phyloP scores from a whole-genome alignment of 2,113 vertebrate genomes.

The Cricetomys ansorgei region DNA sequence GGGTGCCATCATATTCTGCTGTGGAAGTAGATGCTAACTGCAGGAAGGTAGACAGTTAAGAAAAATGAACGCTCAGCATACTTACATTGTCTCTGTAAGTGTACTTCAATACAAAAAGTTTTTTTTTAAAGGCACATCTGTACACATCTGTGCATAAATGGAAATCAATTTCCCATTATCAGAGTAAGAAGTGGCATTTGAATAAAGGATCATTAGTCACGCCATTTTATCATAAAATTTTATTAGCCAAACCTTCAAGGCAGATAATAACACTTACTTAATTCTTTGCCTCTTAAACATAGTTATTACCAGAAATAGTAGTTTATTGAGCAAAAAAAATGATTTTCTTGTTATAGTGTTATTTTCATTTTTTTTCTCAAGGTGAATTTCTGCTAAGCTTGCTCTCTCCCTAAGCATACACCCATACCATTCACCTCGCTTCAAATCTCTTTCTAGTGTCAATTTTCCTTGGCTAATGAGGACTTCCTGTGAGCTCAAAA shows the following conservation, averaged over 20 bases:
- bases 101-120: not conserved
- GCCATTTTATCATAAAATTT: conserved; percentile 17
- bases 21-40: not conserved
- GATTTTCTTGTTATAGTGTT: not conserved
- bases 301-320: conserved; percentile 22
- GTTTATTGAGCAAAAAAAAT: not conserved
- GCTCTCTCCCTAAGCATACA: not conserved
- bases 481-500: not conserved
- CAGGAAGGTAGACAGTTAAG: not conserved
- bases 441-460: not conserved
- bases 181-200: not conserved
- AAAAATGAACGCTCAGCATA: not conserved
- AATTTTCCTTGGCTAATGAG: not conserved
- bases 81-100: not conserved
- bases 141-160: not conserved
- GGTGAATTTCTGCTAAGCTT: not conserved
- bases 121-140: not conserved
- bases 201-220: not conserved
- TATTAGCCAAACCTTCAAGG: not conserved
- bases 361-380: conserved; percentile 35
- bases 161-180: not conserved
- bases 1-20: not conserved
- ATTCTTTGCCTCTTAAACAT: not conserved
- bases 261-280: not conserved
- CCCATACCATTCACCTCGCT: not conserved